Conservation (phyloP, 2,113 vertebrate genomes). For the Podarcis muralis region DNA sequence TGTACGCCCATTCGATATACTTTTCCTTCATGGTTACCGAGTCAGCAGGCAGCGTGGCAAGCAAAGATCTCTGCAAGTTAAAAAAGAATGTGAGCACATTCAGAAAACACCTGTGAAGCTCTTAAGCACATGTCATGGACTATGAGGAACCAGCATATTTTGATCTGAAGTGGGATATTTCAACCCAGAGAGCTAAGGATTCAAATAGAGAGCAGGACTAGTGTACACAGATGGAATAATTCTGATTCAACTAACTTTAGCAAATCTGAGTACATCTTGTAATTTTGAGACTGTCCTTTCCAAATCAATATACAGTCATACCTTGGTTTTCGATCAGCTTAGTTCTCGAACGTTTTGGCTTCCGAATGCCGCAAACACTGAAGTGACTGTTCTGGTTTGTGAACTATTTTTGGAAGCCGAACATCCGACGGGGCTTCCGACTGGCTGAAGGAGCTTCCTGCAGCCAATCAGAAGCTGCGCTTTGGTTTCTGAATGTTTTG, state of each 20-base stretch:
- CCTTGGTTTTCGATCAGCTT: no score
- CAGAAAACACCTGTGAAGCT: not conserved
- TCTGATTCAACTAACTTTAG: not conserved
- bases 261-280: not conserved
- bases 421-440: no score
- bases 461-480: no score
- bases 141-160: not conserved
- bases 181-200: not conserved
- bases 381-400: no score
- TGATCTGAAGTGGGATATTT: not conserved
- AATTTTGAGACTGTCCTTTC: not conserved
- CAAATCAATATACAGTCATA: not conserved
- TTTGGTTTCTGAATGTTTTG: no score
- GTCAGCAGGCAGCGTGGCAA: conserved; percentile 72
- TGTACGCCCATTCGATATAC: conserved; percentile 91
- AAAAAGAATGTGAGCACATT: conserved; percentile 6
- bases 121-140: not conserved
- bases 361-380: no score
- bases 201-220: not conserved
- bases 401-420: no score
- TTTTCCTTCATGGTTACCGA: conserved; percentile 85
- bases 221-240: not conserved
- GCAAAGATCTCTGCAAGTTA: conserved; percentile 82
- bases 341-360: no score
- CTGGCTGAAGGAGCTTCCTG: no score